These are phyloP conservation scores for Apomyelois bistriatella DNA, from an alignment of 2,888 invertebrate genomes.

Conservation along the genomic window DNA sequence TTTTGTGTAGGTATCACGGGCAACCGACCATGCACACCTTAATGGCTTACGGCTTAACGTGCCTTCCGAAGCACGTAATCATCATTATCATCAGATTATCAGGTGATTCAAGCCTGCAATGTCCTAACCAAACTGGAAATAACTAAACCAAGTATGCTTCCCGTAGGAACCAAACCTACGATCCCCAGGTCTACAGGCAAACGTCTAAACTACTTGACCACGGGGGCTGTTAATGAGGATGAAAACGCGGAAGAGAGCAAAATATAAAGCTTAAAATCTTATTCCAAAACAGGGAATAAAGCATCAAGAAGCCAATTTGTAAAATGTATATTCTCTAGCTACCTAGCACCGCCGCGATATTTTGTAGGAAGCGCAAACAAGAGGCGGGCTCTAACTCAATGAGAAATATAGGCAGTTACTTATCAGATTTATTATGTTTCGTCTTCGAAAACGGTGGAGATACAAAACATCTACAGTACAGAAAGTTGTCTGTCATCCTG, in stretches of 20 bases:
- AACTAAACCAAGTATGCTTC: too few relatives aligned
- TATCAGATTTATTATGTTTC: slow-evolving; percentile 45
- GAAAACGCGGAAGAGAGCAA: background rate
- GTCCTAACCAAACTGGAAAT: too few relatives aligned
- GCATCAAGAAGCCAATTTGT: slow-evolving; percentile 18
- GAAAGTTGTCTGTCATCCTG: background rate
- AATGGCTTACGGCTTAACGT: too few relatives aligned
- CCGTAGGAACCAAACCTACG: too few relatives aligned
- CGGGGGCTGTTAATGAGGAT: too few relatives aligned
- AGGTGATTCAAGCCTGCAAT: too few relatives aligned
- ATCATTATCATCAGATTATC: too few relatives aligned
- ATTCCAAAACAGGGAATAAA: background rate
- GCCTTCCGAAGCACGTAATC: too few relatives aligned
- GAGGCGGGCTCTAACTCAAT: slow-evolving; percentile 6
- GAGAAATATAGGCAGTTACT: slow-evolving; percentile 36
- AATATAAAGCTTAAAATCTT: background rate
- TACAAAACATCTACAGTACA: background rate
- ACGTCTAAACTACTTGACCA: too few relatives aligned
- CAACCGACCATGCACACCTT: too few relatives aligned
- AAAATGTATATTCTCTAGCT: slow-evolving; percentile 19
- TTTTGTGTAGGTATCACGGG: too few relatives aligned
- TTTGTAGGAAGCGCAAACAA: slow-evolving; percentile 8
- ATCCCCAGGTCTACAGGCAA: too few relatives aligned
- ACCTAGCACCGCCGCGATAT: slow-evolving; percentile 15
- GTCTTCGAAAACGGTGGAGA: slow-evolving; percentile 31